Conservation (phyloP, 2,888 invertebrate genomes). For the Pseudococcus longispinus region DNA sequence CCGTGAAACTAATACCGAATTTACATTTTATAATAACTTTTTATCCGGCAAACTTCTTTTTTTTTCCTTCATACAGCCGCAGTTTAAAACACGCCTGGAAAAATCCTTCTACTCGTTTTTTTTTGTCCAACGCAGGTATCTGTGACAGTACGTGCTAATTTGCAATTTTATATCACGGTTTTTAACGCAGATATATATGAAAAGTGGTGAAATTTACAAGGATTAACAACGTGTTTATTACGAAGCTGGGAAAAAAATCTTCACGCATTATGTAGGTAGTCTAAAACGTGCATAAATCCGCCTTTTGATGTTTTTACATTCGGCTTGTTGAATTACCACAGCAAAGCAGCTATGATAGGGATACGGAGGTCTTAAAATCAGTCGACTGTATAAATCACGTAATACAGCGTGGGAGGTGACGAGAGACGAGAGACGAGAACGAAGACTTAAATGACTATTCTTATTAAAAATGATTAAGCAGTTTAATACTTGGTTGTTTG, state of each 20-base stretch:
- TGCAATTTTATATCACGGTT: background rate
- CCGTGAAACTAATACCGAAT: conserved; percentile 51
- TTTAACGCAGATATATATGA: background rate
- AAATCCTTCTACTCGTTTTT: background rate
- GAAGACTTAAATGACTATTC: background rate
- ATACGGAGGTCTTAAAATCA: background rate
- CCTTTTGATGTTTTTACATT: conserved; percentile 17
- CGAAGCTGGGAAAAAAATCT: background rate
- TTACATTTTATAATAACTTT: conserved; percentile 53
- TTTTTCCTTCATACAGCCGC: conserved; percentile 13
- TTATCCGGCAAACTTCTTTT: conserved; percentile 40
- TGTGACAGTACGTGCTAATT: conserved; percentile 28
- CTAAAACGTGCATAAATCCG: background rate
- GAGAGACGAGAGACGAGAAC: background rate
- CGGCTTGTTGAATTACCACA: background rate
- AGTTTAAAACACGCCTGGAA: background rate
- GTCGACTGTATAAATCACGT: background rate
- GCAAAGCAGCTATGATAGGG: no score
- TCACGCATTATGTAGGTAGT: background rate
- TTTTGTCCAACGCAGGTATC: background rate
- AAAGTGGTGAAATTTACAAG: background rate
- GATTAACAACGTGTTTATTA: conserved; percentile 29
- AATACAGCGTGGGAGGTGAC: background rate
- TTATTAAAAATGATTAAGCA: background rate
- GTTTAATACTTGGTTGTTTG: background rate